Percentiles rank a stretch among this genome's conserved stretches.
phyloP scores from a whole-genome alignment of 2,797 vertebrate genomes.

The Psittacula derbiana region DNA sequence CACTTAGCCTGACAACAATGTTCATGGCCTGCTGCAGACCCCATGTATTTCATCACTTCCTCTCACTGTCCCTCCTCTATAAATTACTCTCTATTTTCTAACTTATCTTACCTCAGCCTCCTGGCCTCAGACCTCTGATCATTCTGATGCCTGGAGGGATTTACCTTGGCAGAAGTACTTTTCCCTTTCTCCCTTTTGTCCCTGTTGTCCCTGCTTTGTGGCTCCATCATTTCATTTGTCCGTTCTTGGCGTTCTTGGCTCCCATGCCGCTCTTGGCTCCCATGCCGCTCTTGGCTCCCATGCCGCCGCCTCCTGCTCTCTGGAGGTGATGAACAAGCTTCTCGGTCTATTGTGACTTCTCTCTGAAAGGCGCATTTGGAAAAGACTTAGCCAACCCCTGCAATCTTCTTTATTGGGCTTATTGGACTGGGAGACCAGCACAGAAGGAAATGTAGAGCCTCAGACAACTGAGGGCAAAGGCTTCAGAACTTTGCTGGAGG shows the following conservation, averaged over 20 bases:
- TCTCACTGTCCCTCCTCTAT: background rate
- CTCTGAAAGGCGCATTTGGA: conserved; percentile 65
- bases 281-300: conserved; percentile 68
- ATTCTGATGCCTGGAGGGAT: background rate
- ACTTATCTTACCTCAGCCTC: background rate
- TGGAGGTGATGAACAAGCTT: conserved; percentile 78
- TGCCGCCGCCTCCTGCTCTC: conserved; percentile 80
- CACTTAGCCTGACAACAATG: background rate
- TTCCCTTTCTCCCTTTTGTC: conserved; percentile 80
- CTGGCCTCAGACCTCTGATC: background rate
- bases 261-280: conserved; percentile 51
- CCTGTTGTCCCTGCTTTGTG: conserved; percentile 67
- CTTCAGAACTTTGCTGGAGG: background rate
- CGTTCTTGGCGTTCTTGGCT: conserved; percentile 52
- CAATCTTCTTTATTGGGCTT: background rate
- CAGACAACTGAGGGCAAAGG: background rate
- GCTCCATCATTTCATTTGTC: conserved; percentile 81
- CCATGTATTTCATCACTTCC: background rate
- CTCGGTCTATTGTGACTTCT: conserved; percentile 79
- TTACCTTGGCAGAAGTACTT: conserved; percentile 67
- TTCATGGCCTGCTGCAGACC: background rate
- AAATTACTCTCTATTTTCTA: background rate
- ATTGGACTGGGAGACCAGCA: background rate
- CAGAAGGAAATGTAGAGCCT: background rate
- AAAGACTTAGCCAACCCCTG: conserved; percentile 44